Conservation (phyloP, 1,140 invertebrate species). For the Saxidomus purpurata region DNA sequence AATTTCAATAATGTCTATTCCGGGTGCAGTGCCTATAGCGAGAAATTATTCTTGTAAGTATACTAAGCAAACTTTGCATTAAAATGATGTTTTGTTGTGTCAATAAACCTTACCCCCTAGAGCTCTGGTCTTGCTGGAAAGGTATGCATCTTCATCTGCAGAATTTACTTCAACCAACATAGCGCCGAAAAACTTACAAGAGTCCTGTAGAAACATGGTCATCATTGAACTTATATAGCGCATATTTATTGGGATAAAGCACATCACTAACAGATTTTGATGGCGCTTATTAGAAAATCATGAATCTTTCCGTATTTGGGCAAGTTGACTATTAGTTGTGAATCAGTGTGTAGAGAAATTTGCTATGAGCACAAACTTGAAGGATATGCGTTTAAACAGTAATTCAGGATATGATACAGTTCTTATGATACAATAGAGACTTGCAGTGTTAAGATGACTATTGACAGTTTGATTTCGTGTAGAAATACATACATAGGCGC, state of each 20-base stretch:
- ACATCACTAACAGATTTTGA: neutral
- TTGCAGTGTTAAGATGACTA: too few relatives aligned
- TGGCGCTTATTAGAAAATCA: neutral
- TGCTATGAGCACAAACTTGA: too few relatives aligned
- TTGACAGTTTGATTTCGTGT: too few relatives aligned
- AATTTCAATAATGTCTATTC: too few relatives aligned
- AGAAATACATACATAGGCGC: slow-evolving; percentile 28
- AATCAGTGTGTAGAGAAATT: neutral
- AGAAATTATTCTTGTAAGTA: neutral
- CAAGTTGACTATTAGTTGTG: neutral
- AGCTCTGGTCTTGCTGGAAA: neutral
- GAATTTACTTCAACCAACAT: slow-evolving; percentile 21
- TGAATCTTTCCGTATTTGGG: neutral
- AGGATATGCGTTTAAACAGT: too few relatives aligned
- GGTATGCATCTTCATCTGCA: neutral
- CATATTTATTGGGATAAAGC: neutral
- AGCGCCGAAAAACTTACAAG: neutral
- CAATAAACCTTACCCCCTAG: neutral
- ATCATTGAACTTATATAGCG: too few relatives aligned
- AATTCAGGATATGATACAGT: too few relatives aligned
- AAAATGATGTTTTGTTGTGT: too few relatives aligned
- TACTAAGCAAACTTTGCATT: neutral
- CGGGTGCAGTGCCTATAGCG: neutral
- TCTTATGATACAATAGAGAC: too few relatives aligned
- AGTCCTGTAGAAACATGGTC: neutral